phyloP scores from a whole-genome alignment of 2,888 invertebrate genomes.

The Mesorhabditis sp. region DNA sequence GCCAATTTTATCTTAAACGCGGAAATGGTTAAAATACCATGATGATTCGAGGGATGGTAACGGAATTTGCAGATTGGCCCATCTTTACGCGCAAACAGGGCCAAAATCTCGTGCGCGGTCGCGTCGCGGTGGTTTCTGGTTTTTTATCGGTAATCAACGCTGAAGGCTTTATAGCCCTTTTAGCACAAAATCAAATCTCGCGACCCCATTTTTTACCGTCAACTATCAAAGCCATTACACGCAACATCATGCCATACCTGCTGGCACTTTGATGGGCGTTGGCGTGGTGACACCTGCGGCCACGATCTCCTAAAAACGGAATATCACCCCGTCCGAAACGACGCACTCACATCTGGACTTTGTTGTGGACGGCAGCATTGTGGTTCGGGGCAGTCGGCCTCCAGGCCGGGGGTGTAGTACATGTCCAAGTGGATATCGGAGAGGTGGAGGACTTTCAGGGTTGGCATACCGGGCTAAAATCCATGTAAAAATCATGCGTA shows the following conservation, averaged over 20 bases:
- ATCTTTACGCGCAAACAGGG: too few species aligned
- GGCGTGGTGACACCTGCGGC: neutral
- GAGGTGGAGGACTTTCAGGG: conserved; percentile 41
- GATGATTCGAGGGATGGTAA: too few species aligned
- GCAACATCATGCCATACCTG: neutral
- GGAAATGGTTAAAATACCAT: too few species aligned
- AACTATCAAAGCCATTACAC: conserved; percentile 11
- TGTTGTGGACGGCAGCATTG: conserved; percentile 72
- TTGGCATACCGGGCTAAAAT: conserved; percentile 32
- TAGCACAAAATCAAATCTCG: too few species aligned
- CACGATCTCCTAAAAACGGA: neutral
- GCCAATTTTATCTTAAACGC: too few species aligned
- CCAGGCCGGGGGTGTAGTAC: conserved; percentile 27
- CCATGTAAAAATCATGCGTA: neutral
- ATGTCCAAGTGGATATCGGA: conserved; percentile 50
- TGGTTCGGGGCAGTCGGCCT: conserved; percentile 89
- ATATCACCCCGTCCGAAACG: neutral
- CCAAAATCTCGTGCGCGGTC: too few species aligned
- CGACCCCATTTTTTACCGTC: neutral
- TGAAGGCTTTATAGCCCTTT: too few species aligned
- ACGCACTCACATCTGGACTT: conserved; percentile 16
- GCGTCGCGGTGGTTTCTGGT: too few species aligned
- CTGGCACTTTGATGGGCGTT: neutral
- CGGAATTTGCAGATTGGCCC: too few species aligned
- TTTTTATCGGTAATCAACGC: too few species aligned